Evolutionary conservation across 2,888 invertebrate species (phyloP), one percentile per base, ranked within the genome.

Genomic region (Dendrolimus pini): DNA sequence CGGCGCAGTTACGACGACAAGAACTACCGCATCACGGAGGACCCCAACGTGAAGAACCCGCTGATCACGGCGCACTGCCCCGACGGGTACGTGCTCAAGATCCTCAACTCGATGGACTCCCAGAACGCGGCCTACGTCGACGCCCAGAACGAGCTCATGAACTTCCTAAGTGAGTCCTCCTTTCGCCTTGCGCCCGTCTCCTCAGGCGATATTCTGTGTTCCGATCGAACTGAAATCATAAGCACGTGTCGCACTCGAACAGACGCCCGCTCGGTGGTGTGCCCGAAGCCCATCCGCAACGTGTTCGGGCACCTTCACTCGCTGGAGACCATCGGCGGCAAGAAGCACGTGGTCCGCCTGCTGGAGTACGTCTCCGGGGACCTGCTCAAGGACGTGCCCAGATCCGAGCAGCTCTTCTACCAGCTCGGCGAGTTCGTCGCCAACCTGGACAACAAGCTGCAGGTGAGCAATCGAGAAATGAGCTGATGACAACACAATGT

Each of bases 101-200:
- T 98, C 56, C 91, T 96, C 67, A 98, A 98, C 83, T 93, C 95
- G 0, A 85, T 95, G 76, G 97, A 97, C 79, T 96, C 97, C 0
- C 90, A 93, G 70, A 94, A 95, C 55, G 77, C 88, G 0, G 79
- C 80, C 1, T 90, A 94, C 18, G 91, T 96, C 8, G 95, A 96
- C 60, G 96, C 94, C 0, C 96, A 97, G 83, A 95, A 93, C 64
- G 92, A 94, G 66, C 85, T 96, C 63, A 92, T 97, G 91, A 80
- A 95, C 52, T 94, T 93, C 77, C 89, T 97, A 67, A 89, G 95
- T 94, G 80, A 92, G 92, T 89, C 55, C 42, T 60, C 12, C 18
- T 56, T 53, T 7, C 12, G n/a, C 52, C 14, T 14, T 52, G 13
- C n/a, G 10, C 7, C 8, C 41, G 8, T 2, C 53, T 42, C 6